Percentiles rank a stretch among this genome's conserved stretches.
These are phyloP conservation scores for Python bivittatus DNA, from an alignment of 2,113 vertebrate genomes.

Conservation along the genomic window DNA sequence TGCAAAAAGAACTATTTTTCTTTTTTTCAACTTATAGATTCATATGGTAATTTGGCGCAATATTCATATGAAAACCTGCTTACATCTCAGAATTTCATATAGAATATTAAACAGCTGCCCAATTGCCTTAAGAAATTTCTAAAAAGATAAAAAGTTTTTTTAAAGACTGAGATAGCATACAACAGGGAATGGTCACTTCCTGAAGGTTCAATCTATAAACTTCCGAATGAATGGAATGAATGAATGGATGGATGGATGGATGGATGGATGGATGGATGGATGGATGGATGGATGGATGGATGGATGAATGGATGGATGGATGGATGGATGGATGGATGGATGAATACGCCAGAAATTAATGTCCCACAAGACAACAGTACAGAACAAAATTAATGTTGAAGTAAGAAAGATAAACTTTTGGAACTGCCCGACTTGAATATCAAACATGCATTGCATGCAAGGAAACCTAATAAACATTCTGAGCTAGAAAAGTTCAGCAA, in stretches of 20 bases:
- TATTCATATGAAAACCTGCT: too few relatives aligned
- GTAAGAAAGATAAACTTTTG: not conserved
- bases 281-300: not conserved
- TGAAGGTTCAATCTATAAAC: not conserved
- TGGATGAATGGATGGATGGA: not conserved
- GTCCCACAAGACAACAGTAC: not conserved
- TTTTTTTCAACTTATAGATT: not conserved
- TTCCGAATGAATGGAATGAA: not conserved
- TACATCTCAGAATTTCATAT: too few relatives aligned
- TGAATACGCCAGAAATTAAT: not conserved
- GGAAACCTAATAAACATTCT: not conserved
- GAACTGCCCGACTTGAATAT: not conserved
- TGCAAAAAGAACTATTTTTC: too few relatives aligned
- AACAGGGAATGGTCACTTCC: not conserved
- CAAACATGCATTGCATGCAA: not conserved
- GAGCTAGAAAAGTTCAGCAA: not conserved
- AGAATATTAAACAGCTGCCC: not conserved
- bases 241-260: too few relatives aligned
- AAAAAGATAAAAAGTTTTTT: not conserved
- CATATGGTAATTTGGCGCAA: too few relatives aligned
- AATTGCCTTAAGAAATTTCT: not conserved
- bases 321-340: not conserved
- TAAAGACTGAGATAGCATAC: not conserved
- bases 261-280: not conserved
- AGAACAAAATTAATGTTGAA: not conserved